Conservation (phyloP, 2,888 invertebrate species). For the Herminia tarsipennalis region DNA sequence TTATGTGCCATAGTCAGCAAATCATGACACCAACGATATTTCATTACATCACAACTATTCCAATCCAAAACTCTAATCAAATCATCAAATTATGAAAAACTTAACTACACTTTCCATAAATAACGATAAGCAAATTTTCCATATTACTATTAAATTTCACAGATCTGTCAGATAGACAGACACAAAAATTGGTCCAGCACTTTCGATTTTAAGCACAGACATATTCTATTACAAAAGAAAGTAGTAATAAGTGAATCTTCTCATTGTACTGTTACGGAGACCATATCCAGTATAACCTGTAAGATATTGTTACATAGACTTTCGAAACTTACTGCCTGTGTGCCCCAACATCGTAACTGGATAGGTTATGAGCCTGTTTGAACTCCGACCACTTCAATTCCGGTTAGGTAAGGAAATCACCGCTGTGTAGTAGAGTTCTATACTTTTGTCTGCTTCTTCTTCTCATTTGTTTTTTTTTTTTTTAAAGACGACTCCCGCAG, state of each 20-base stretch:
- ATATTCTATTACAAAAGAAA: background rate
- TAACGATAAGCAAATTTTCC: background rate
- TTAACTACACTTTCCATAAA: background rate
- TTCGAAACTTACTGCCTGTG: constrained; percentile 1
- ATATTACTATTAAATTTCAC: background rate
- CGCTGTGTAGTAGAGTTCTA: no score
- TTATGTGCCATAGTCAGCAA: no score
- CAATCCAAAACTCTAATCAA: no score
- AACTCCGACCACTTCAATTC: background rate
- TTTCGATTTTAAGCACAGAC: background rate
- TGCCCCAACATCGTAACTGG: background rate
- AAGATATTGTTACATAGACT: background rate
- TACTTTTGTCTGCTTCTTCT: no score
- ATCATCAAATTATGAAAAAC: no score
- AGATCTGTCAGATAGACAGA: background rate
- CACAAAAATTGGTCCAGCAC: background rate
- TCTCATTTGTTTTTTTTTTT: no score
- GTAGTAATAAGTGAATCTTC: background rate
- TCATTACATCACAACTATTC: no score
- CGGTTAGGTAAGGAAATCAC: no score
- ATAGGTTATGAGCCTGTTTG: background rate
- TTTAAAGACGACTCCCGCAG: no score
- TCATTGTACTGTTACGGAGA: background rate
- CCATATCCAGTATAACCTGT: background rate
- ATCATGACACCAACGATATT: no score